Conservation (phyloP, 2,113 vertebrate species). For the Sylvietta virens region DNA sequence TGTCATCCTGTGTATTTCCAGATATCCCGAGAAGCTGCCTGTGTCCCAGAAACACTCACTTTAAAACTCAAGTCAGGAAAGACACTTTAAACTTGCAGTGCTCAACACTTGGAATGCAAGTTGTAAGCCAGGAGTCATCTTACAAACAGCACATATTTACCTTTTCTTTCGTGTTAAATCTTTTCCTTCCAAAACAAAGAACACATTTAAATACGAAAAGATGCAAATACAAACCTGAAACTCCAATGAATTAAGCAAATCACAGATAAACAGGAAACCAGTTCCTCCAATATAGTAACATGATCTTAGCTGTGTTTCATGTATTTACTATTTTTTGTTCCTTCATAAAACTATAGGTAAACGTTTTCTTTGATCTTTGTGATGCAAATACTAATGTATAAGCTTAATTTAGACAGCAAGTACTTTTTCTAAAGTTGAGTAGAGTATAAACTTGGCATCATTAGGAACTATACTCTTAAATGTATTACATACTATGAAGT, state of each 20-base stretch:
- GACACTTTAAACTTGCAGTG: neutral
- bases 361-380: neutral
- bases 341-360: neutral
- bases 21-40: neutral
- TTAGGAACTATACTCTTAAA: neutral
- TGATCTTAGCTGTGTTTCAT: neutral
- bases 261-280: neutral
- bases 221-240: neutral
- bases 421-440: neutral
- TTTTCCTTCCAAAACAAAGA: slow-evolving; percentile 12
- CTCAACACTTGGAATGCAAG: slow-evolving; percentile 15
- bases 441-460: neutral
- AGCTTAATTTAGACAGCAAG: neutral
- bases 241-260: neutral
- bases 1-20: neutral
- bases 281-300: neutral
- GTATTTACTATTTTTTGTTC: neutral
- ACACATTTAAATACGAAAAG: slow-evolving; percentile 12
- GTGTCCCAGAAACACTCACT: neutral
- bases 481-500: neutral
- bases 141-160: neutral
- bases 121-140: neutral
- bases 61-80: neutral
- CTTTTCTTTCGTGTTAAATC: neutral
- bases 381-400: neutral